These are phyloP conservation scores for Raja brachyura DNA, from an alignment of 2,113 vertebrate genomes.

Conservation along the genomic window DNA sequence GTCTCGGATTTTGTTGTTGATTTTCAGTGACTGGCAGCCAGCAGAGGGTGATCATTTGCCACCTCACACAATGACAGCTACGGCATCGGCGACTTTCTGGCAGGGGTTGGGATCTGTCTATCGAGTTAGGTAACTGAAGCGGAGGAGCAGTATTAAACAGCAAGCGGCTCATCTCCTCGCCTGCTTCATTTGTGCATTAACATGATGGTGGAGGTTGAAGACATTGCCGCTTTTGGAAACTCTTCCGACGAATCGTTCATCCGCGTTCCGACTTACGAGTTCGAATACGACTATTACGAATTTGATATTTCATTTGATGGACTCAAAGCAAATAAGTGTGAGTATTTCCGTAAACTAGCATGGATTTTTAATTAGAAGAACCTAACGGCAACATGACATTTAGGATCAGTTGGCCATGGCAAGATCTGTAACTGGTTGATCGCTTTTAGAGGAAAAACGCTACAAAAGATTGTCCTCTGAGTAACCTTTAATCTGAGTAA, in stretches of 20 bases:
- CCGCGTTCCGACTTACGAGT: neutral
- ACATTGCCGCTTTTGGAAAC: neutral
- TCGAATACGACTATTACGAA: slow-evolving; percentile 19
- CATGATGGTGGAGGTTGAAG: neutral
- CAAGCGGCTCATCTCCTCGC: neutral
- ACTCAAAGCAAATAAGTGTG: slow-evolving; percentile 31
- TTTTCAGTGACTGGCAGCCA: neutral
- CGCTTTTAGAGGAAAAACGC: neutral
- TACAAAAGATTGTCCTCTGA: neutral
- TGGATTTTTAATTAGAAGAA: neutral
- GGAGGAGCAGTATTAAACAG: neutral
- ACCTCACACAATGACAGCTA: neutral
- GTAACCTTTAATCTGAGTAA: neutral
- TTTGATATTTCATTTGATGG: slow-evolving; percentile 21
- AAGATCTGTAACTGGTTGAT: neutral
- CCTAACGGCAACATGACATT: neutral
- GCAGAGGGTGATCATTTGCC: neutral
- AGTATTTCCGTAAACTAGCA: neutral
- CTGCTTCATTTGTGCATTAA: neutral
- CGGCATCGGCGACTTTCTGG: neutral
- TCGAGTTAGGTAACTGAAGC: neutral
- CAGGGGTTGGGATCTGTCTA: neutral
- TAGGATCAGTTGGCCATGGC: neutral
- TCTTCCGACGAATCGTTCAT: neutral
- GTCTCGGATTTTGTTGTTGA: no score